Conservation (phyloP, 1,140 invertebrate species). For the Oryctes rhinoceros region DNA sequence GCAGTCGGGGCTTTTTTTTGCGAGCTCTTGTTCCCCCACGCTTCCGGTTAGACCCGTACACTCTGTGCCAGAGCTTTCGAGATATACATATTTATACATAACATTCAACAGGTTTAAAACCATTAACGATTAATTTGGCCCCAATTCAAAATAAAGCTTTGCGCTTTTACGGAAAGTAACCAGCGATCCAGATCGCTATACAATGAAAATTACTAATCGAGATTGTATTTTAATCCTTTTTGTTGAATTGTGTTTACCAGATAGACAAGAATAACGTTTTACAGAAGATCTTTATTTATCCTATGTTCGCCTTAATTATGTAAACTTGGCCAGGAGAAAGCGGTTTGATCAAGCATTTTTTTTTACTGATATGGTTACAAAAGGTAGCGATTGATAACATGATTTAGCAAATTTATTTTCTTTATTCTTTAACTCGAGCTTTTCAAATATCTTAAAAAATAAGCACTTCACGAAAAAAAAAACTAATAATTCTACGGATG, state of each 20-base stretch:
- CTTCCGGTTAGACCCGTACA: background rate
- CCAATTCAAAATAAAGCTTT: conserved; percentile 28
- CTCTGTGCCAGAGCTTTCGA: background rate
- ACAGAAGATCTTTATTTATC: background rate
- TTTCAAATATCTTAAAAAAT: too few species aligned
- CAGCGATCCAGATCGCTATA: background rate
- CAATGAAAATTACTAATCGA: conserved; percentile 23
- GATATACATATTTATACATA: conserved; percentile 33
- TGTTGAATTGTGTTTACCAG: background rate
- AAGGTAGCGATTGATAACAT: too few species aligned
- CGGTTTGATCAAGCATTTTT: too few species aligned
- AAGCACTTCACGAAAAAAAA: too few species aligned
- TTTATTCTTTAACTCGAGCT: too few species aligned
- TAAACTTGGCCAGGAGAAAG: too few species aligned
- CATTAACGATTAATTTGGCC: conserved; percentile 29
- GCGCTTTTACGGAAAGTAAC: background rate
- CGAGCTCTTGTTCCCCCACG: background rate
- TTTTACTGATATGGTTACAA: too few species aligned
- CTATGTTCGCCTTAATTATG: too few species aligned
- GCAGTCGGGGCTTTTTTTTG: background rate
- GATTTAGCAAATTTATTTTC: too few species aligned
- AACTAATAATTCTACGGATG: too few species aligned
- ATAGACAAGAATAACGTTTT: background rate
- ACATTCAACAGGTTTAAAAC: conserved; percentile 32
- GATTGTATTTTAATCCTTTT: background rate